Conservation (phyloP, 1,140 invertebrate genomes). For the Leptinotarsa defecta region DNA sequence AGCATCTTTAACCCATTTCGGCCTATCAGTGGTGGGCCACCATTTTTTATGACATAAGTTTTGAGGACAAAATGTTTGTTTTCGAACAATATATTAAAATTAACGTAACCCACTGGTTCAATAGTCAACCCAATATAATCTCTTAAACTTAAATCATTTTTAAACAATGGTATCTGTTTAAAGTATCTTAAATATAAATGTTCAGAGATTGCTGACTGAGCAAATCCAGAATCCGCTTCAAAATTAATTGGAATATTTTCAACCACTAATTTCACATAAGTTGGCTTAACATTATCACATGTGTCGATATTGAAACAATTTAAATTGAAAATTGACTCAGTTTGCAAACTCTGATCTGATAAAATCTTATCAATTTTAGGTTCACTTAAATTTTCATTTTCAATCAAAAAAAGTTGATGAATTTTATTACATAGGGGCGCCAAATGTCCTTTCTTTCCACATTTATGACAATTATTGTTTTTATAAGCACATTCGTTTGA, state of each 20-base stretch:
- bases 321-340: background rate
- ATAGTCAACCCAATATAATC: background rate
- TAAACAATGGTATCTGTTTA: background rate
- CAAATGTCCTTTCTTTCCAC: background rate
- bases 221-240: constrained; percentile 2
- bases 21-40: constrained; percentile 22
- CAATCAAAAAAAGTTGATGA: background rate
- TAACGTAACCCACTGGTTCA: background rate
- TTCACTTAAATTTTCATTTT: background rate
- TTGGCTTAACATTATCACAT: background rate
- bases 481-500: background rate
- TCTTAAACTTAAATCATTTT: constrained; percentile 1
- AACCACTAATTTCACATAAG: background rate
- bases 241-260: constrained; percentile 1
- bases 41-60: constrained; percentile 12
- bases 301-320: background rate
- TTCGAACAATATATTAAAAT: background rate
- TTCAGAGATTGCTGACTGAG: constrained; percentile 1
- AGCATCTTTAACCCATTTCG: constrained; percentile 9
- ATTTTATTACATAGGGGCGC: background rate
- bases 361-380: background rate
- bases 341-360: background rate
- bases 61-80: background rate
- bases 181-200: background rate
- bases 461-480: constrained; percentile 9